Evolutionary conservation across 2,113 vertebrate genomes (phyloP), one percentile per base, ranked within the genome.

Genomic region (Equus przewalskii): DNA sequence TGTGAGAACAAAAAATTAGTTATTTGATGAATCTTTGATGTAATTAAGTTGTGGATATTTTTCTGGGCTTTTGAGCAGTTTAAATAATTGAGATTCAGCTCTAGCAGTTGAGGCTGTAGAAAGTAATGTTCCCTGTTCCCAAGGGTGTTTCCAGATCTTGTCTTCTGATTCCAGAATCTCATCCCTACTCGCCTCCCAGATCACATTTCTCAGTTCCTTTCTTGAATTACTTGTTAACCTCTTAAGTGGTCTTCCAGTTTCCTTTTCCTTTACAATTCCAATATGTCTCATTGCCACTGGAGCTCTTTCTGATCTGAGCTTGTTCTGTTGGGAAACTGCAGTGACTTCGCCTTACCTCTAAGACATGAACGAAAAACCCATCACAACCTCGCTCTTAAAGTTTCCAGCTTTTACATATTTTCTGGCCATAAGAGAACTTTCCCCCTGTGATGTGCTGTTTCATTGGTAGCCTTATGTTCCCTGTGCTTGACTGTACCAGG

Each of bases 21-120:
- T 86, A 22, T 3, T 85, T 73, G 33, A 30, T 49, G 33, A 28
- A 13, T 84, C 11, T 62, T 11, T 6, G 62, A 36, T 89, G 51
- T 94, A 36, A 64, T 56, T 73, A n/a, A 46, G 7, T 84, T 89
- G 56, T 81, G 62, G 19, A 13, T 28, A 24, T 69, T 64, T 92
- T 70, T 24, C 49, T 64, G 58, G 36, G 19, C 15, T 60, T 54
- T 33, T 49, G 60, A 79, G n/a, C 33, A 11, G 49, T 83, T 90
- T 85, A 41, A 80, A 5, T 75, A 65, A 7, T 62, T 62, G 0
- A 19, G 64, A 49, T 33, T 49, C 5, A 14, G 7, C 12, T 62
- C 30, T 7, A 67, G 33, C n/a, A 36, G n/a, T 67, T 7, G 2
- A 26, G 22, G 33, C 22, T 60, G 3, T 65, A 30, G 14, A 51